Evolutionary conservation across 2,888 invertebrate genomes (phyloP), one percentile per base, ranked within the genome.

Genomic region (Aporophyla nigra): DNA sequence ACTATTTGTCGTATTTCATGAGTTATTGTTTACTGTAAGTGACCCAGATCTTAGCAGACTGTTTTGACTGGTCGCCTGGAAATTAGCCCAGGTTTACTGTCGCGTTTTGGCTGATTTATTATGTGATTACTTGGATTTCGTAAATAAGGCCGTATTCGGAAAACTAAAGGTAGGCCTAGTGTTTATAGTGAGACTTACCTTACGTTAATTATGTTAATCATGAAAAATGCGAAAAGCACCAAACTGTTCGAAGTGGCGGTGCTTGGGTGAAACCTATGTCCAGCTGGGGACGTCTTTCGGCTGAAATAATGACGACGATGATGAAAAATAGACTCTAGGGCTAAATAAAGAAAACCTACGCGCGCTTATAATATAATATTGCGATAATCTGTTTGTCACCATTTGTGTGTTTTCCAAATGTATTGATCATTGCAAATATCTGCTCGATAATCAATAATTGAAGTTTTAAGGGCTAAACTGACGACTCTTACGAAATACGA

Each of bases 41-140:
- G 82, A 85, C 79, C 88, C 61, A 88, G 77, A 65, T 85, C 65
- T 68, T 56, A 49, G 73, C 69, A 80, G 80, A 84, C 74, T 85
- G 87, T 88, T 88, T 83, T 88, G 89, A 83, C 86, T 86, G 87
- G 62, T 43, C 51, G 65, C 70, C 75, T 77, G 73, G 33, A 68
- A 78, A 78, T 79, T 77, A 69, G 66, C 65, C 54, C 72, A 74
- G 69, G 68, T 81, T 83, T 83, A 46, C 46, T 68, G 73, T 73
- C 73, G 67, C 71, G 68, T 65, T 81, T 59, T 69, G 71, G 40
- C 53, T 76, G 59, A 78, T 78, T 86, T 54, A 62, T 71, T 59
- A n/a, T 59, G 5, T n/a, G 59, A 58, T 59, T 59, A n/a, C 16
- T 62, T 68, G 65, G 49, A 75, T 69, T 66, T 46, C 1, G 14